Evolutionary conservation across 2,797 vertebrate species (phyloP).

Genomic region (Pitangus sulphuratus): DNA sequence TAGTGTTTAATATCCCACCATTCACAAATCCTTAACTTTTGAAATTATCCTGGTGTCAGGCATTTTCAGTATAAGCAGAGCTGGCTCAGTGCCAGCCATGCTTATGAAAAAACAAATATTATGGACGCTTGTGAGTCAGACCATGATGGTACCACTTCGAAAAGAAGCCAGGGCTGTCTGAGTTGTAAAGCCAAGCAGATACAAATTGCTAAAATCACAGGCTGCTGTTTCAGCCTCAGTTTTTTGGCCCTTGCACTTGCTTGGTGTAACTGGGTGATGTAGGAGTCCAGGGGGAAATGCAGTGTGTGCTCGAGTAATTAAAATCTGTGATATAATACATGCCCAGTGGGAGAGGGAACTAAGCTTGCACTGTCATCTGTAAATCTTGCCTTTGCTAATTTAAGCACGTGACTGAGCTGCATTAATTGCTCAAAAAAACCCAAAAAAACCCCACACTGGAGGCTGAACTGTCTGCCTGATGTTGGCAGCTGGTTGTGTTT

Average conservation of each 20-base stretch:
- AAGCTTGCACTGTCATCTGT: not conserved
- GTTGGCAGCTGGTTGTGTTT: not conserved
- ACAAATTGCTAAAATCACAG: not conserved
- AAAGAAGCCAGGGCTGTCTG: not conserved
- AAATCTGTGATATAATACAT: not conserved
- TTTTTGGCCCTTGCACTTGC: not conserved
- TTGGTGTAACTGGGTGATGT: not conserved
- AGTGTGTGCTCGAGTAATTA: not conserved
- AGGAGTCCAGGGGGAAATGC: not conserved
- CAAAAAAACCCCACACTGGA: rapidly evolving
- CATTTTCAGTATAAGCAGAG: not conserved
- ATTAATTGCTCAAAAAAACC: not conserved
- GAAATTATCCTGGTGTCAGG: not conserved
- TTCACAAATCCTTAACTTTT: not conserved
- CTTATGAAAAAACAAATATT: not conserved
- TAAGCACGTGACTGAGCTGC: rapidly evolving
- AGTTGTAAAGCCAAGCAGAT: not conserved
- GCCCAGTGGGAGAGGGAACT: not conserved
- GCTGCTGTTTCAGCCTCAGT: not conserved
- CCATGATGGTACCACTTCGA: not conserved
- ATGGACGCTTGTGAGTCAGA: rapidly evolving
- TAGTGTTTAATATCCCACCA: not conserved
- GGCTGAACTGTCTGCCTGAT: not conserved
- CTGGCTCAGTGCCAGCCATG: not conserved
- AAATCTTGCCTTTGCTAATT: not conserved